Conservation (phyloP, 2,888 invertebrate genomes). For the Halictus quadricinctus region DNA sequence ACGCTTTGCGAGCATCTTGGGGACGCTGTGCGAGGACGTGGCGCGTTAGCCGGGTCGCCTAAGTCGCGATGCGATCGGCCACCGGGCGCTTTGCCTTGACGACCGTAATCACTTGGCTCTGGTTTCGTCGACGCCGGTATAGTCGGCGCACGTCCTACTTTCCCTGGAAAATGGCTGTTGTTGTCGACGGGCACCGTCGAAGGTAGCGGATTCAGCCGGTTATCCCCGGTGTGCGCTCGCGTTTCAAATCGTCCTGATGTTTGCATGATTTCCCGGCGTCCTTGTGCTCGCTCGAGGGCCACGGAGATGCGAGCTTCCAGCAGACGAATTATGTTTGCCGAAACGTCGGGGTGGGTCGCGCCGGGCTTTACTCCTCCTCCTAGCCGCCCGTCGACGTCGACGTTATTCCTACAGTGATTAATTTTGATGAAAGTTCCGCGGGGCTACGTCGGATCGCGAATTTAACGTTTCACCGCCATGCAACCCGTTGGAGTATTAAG, state of each 20-base stretch:
- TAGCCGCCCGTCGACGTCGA: neutral
- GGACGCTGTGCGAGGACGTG: neutral
- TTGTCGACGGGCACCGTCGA: slow-evolving; percentile 6
- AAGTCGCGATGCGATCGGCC: neutral
- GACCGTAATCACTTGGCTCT: neutral
- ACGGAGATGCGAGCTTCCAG: too few relatives aligned
- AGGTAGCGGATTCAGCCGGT: slow-evolving; percentile 11
- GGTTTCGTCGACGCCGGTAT: slow-evolving; percentile 8
- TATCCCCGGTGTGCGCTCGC: slow-evolving; percentile 8
- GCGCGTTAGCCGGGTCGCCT: neutral
- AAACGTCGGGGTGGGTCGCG: neutral
- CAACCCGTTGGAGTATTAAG: neutral
- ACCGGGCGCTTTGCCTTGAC: neutral
- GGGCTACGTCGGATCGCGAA: neutral
- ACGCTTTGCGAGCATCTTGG: neutral
- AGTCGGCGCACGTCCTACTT: slow-evolving; percentile 13
- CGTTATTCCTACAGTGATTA: neutral
- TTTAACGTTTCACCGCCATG: neutral
- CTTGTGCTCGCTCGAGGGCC: neutral
- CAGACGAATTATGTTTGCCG: slow-evolving; percentile 15
- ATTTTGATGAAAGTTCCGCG: slow-evolving; percentile 8
- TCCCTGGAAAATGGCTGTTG: slow-evolving; percentile 9
- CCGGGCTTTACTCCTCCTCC: neutral
- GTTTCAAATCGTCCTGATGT: slow-evolving; percentile 26
- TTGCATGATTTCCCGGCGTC: slow-evolving; percentile 20